Base-by-base conservation (phyloP, 2,113 vertebrate species). In the Lepisosteus oculatus region DNA sequence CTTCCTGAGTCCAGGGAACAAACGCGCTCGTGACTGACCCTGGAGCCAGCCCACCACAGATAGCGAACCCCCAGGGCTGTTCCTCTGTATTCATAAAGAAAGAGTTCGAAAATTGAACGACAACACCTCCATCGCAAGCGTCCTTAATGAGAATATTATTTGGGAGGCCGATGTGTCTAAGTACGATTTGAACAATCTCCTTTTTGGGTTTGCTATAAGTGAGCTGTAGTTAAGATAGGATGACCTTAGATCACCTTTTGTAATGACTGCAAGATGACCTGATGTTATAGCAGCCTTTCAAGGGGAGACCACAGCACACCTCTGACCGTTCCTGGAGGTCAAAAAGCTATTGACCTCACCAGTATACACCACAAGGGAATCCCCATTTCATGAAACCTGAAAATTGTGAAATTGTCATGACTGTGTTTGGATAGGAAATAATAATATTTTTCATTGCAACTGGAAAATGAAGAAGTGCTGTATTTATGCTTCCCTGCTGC, bases 1-100 rank as follows among this genome's bases (percentile, higher is more conserved):
- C 86, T 81, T 84, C 67, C 74, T 68, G 54, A 85, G 85, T 86
- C 88, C 70, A 73, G 61, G 83, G 85, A 82, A 85, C 81, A 83
- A 70, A 71, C 43, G 62, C 72, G 64, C 51, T 66, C 55, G 67
- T 47, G 61, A 70, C 14, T 87, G 90, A 90, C 85, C 87, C 85
- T 69, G 79, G 78, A 76, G 66, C 55, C 44, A 78, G 75, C 73
- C 75, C 0, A 14, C 13, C 45, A 6, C 42, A 9, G 68, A 74
- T 59, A 74, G 68, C 56, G 41, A 69, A 43, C 41, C 62, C 62
- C 68, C 55, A 29, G 17, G 57, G 59, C 15, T 2, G 42, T 6
- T 15, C 13, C 29, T 13, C 6, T 43, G 15, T 11, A 59, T 55
- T 29, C 11, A 12, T 14, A 6, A 14, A 54, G 73, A 55, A 70